These are phyloP conservation scores for Sylvietta virens DNA, from an alignment of 2,113 vertebrate genomes.

Conservation along the genomic window DNA sequence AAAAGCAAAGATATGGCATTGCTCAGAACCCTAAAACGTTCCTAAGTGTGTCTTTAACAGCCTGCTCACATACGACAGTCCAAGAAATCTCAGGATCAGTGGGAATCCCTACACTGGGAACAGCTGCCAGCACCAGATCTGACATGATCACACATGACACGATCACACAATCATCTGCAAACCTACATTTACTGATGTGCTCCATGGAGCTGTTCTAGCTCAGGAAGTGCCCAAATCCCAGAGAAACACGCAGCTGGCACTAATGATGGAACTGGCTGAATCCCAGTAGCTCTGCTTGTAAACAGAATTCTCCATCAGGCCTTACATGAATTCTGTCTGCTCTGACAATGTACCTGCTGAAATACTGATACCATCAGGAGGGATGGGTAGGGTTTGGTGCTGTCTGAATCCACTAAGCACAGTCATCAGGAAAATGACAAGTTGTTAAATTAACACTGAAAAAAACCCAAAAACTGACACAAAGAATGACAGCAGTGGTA, in stretches of 20 bases:
- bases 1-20: not conserved
- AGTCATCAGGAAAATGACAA: not conserved
- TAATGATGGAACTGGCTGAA: not conserved
- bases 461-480: not conserved
- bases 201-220: not conserved
- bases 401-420: not conserved
- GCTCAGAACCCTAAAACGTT: not conserved
- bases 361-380: not conserved
- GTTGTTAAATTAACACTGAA: not conserved
- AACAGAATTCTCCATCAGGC: not conserved
- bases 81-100: not conserved
- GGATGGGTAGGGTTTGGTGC: not conserved
- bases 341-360: not conserved
- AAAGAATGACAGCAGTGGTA: not conserved
- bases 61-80: not conserved
- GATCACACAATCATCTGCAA: not conserved
- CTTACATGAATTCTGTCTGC: not conserved
- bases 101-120: not conserved
- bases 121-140: not conserved
- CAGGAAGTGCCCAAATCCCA: not conserved
- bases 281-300: not conserved
- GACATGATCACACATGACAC: rapidly evolving
- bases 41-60: not conserved
- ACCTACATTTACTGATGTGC: rapidly evolving
- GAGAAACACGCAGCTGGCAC: not conserved